Percentiles rank a stretch among this genome's conserved stretches.
Evolutionary conservation across 2,797 vertebrate species (phyloP).

Genomic region (Sebastes matsubarae): DNA sequence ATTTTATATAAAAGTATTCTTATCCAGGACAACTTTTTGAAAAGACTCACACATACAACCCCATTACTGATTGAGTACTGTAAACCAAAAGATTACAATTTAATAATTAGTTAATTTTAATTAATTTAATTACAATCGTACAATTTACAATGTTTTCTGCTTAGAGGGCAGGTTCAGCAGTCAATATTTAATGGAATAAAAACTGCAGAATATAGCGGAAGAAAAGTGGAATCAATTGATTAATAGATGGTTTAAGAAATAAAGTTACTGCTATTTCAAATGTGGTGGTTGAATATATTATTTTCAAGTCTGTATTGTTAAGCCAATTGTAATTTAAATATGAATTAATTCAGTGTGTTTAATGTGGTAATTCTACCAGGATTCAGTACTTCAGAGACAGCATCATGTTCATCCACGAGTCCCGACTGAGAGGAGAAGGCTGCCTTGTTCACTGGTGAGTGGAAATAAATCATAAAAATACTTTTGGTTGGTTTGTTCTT

Average conservation of each 20-base stretch:
- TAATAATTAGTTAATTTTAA: no score
- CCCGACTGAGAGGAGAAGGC: conserved; percentile 87
- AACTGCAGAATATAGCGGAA: neutral
- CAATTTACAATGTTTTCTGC: neutral
- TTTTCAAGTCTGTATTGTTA: neutral
- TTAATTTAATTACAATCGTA: neutral
- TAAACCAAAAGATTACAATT: neutral
- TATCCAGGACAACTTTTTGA: neutral
- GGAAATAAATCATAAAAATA: neutral
- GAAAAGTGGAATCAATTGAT: neutral
- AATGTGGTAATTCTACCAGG: conserved; percentile 64
- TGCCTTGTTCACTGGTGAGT: conserved; percentile 94
- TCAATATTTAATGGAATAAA: neutral
- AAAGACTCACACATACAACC: neutral
- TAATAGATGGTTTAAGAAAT: neutral
- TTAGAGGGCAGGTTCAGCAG: neutral
- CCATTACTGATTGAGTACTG: neutral
- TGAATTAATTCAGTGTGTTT: neutral
- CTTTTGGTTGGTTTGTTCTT: neutral
- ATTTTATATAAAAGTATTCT: neutral
- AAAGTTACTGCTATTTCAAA: neutral
- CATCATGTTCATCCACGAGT: conserved; percentile 92
- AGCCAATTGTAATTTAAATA: neutral
- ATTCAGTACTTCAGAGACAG: conserved; percentile 93
- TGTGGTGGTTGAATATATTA: neutral